A percentile compares a stretch with the other conserved stretches of the same genome.
phyloP scores from a whole-genome alignment of 1,140 invertebrate genomes.

The Tachypleus tridentatus region DNA sequence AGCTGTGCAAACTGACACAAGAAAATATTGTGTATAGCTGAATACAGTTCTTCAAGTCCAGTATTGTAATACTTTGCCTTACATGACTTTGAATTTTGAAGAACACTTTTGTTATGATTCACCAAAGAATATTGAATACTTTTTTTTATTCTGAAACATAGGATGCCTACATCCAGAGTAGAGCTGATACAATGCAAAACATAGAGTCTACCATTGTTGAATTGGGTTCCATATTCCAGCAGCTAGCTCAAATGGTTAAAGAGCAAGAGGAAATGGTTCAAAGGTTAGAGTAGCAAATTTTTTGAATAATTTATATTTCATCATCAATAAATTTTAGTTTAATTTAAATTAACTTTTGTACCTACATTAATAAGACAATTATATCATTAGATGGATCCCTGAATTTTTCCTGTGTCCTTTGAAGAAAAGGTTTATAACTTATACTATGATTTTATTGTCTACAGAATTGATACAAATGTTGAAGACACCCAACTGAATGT shows the following conservation, averaged over 20 bases:
- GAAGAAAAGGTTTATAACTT: slow-evolving; percentile 7
- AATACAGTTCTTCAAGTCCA: too few relatives aligned
- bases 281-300: slow-evolving; percentile 44
- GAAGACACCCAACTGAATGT: slow-evolving; percentile 93
- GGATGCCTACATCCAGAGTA: slow-evolving; percentile 78
- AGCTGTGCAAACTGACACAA: too few relatives aligned
- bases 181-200: slow-evolving; percentile 96
- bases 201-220: slow-evolving; percentile 99
- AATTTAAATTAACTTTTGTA: too few relatives aligned
- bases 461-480: slow-evolving; percentile 91
- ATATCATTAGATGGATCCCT: too few relatives aligned
- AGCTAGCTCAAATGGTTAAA: slow-evolving; percentile 96
- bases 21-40: too few relatives aligned
- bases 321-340: too few relatives aligned
- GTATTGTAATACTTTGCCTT: too few relatives aligned
- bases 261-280: slow-evolving; percentile 98
- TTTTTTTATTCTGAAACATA: slow-evolving; percentile 22
- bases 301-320: neutral
- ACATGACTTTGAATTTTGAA: too few relatives aligned
- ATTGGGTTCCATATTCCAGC: slow-evolving; percentile 95
- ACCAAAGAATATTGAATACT: too few relatives aligned
- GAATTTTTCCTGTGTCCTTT: neutral
- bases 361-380: too few relatives aligned
- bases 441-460: slow-evolving; percentile 25
- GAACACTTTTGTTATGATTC: too few relatives aligned